Evolutionary conservation across 2,113 vertebrate genomes (phyloP), one percentile per base, ranked within the genome.

Genomic region (Heterocephalus glaber): DNA sequence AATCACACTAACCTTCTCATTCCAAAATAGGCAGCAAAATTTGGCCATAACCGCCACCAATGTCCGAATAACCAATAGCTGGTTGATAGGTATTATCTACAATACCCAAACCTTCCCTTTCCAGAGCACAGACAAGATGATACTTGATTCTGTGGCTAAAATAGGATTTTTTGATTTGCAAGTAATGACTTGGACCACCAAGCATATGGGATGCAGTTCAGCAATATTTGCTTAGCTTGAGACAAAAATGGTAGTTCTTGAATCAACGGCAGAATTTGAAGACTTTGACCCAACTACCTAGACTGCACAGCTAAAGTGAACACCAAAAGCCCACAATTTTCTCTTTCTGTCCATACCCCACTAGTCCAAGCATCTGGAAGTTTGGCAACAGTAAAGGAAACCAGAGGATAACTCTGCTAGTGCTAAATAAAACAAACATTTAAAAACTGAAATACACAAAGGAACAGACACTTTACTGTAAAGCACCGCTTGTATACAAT

Each of bases 351-450:
- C 24, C 16, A 33, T 1, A 52, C 16, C 9, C 24, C 7, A n/a
- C 16, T 24, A 76, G 19, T 68, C 56, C 10, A 85, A 82, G 20
- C 60, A 28, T 92, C 91, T 70, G n/a, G 24, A 81, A 90, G 41
- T 0, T 82, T 7, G 61, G n/a, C 38, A 54, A 70, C 16, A 85
- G 49, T 30, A 47, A 90, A 91, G n/a, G 68, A 76, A 30, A 58
- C 33, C 44, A 93, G 26, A 63, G 33, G 33, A 20, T 87, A 47
- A n/a, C 38, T 90, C 35, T 30, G 4, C 61, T 20, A 28, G 5
- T 90, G 49, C 80, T 76, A 38, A 87, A 61, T 41, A 87, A 94
- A 94, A 26, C 72, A 81, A 86, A 77, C 8, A 90, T 22, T 54
- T 83, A 9, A 38, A 90, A 93, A 94, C 49, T 49, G 56, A 14